Base-by-base conservation (phyloP, 2,113 vertebrate species). In the Xenopus borealis region DNA sequence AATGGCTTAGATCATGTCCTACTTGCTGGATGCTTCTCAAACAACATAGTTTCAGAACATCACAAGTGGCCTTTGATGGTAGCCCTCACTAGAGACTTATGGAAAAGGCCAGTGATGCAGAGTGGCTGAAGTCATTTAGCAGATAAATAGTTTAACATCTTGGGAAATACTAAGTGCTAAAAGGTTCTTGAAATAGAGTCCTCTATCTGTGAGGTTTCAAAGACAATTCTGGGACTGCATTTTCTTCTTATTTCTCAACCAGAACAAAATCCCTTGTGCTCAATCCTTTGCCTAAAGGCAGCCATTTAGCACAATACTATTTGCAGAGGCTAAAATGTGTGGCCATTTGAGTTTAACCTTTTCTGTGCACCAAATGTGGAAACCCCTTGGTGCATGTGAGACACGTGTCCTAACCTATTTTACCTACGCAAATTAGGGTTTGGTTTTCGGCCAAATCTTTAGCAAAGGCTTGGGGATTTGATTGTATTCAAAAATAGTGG, bases 131-230 rank as follows among this genome's bases (percentile, higher is more conserved):
- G 20, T 55, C 74, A 77, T 77, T 70, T 67, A 70, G 64, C 44
- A 50, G 30, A 64, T 64, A 70, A 70, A 77, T 63, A 55, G 66
- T 63, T 44, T 69, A 63, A 70, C 16, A 77, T 77, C 74, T 77
- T 63, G 74, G 67, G 74, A 77, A 55, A 77, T 70, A 44, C 59
- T 64, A 70, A 70, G 73, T 76, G 73, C 68, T 76, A 76, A 76
- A 76, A 76, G 66, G 58, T 17, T 76, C 66, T 64, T 63, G 46
- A 75, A 75, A 69, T 75, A 75, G 73, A 75, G 62, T 62, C 23
- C 46, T 62, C 55, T 70, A n/a, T 57, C 11, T 63, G 3, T 20
- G n/a, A 19, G 14, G 27, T 74, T 67, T 58, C 2, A 67, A 61
- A 27, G 45, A 69, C 66, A 19, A 65, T 66, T 73, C 27, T 46